Evolutionary conservation across 2,113 vertebrate species (phyloP).

Genomic region (Oryzias melastigma): DNA sequence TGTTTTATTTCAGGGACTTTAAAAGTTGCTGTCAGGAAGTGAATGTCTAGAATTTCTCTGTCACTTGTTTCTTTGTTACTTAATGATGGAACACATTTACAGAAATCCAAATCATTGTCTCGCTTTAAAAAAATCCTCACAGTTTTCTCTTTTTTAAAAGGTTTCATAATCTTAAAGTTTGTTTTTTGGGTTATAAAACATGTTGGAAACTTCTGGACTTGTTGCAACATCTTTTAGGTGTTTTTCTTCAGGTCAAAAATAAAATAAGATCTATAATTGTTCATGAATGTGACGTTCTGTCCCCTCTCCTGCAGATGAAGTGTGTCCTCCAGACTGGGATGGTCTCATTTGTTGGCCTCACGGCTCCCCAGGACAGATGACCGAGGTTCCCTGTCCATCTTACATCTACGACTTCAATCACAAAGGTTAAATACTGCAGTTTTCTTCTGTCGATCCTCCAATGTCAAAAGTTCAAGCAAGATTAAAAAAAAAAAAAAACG

Average conservation of each 20-base stretch:
- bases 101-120: too few relatives aligned
- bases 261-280: background rate
- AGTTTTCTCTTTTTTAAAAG: too few relatives aligned
- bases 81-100: too few relatives aligned
- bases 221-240: background rate
- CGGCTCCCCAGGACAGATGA: slow-evolving; percentile 77
- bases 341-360: slow-evolving; percentile 89
- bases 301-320: slow-evolving; percentile 68
- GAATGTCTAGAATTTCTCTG: too few relatives aligned
- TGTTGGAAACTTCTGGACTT: too few relatives aligned
- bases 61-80: too few relatives aligned
- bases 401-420: slow-evolving; percentile 93
- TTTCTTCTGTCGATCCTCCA: background rate
- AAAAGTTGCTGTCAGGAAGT: too few relatives aligned
- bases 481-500: too few relatives aligned
- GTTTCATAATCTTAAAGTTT: too few relatives aligned
- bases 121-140: too few relatives aligned
- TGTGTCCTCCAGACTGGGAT: slow-evolving; percentile 86
- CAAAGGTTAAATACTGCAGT: slow-evolving; percentile 72
- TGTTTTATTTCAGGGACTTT: too few relatives aligned
- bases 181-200: too few relatives aligned
- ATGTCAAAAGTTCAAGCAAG: background rate
- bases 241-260: background rate
- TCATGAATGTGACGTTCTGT: slow-evolving; percentile 1
- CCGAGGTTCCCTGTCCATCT: slow-evolving; percentile 81